Conservation (phyloP, 2,888 invertebrate species). For the Andrena camellia region DNA sequence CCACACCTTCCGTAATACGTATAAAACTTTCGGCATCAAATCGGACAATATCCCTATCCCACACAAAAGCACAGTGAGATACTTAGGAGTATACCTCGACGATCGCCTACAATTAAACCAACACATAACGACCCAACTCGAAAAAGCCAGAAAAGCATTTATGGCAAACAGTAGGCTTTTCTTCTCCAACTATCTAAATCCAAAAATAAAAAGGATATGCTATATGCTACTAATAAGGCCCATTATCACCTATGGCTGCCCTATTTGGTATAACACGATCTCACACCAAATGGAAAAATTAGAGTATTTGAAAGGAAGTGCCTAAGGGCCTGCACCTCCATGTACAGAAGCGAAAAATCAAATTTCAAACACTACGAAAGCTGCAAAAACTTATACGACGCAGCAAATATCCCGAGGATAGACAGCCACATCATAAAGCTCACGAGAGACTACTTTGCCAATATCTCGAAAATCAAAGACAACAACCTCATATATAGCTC, state of each 20-base stretch:
- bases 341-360: background rate
- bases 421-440: background rate
- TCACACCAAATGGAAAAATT: background rate
- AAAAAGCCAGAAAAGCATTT: background rate
- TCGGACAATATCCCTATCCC: background rate
- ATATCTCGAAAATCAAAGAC: background rate
- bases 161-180: background rate
- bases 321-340: background rate
- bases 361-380: background rate
- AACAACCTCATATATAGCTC: background rate
- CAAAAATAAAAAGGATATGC: background rate
- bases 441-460: background rate
- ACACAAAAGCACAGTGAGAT: background rate
- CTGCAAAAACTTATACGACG: background rate
- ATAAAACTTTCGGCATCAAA: background rate
- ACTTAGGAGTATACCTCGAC: background rate
- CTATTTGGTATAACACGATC: background rate
- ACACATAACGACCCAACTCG: background rate
- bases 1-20: background rate
- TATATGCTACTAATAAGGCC: background rate
- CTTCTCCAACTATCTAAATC: background rate
- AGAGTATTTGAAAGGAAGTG: background rate
- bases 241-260: background rate
- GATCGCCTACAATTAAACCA: background rate
- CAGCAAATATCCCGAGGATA: background rate